Evolutionary conservation across 2,888 invertebrate genomes (phyloP).

Genomic region (Drosophila borborema): DNA sequence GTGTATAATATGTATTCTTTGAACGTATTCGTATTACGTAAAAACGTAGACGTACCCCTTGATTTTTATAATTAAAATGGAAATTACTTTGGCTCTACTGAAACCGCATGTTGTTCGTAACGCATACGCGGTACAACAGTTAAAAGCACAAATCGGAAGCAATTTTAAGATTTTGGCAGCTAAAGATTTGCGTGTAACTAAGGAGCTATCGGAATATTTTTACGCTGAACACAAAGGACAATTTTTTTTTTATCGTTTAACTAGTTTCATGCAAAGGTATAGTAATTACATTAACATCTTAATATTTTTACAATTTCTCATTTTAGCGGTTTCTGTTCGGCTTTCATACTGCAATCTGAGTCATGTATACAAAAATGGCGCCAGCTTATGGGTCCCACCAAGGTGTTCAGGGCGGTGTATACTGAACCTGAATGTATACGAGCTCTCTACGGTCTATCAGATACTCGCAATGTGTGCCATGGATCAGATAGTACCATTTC

Average conservation of each 20-base stretch:
- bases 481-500: conserved; percentile 93
- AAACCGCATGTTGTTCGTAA: conserved; percentile 94
- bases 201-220: conserved; percentile 89
- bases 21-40: not conserved
- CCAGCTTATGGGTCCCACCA: conserved; percentile 94
- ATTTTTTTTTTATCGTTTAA: conserved; percentile 93
- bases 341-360: conserved; percentile 91
- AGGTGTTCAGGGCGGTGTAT: conserved; percentile 92
- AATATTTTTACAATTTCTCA: not conserved
- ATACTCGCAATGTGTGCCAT: conserved; percentile 97
- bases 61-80: conserved; percentile 76
- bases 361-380: conserved; percentile 94
- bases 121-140: conserved; percentile 89
- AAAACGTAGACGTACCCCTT: not conserved
- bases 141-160: conserved; percentile 89
- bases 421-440: conserved; percentile 92
- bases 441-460: conserved; percentile 94
- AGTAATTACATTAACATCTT: not conserved
- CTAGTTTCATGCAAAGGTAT: conserved; percentile 92
- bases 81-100: conserved; percentile 93
- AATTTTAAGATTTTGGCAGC: conserved; percentile 91
- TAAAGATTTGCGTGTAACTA: conserved; percentile 88
- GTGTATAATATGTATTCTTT: not conserved
- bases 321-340: conserved; percentile 92
- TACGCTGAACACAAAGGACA: conserved; percentile 93